phyloP scores from a whole-genome alignment of 2,797 vertebrate species.

The Cyprinella venusta region DNA sequence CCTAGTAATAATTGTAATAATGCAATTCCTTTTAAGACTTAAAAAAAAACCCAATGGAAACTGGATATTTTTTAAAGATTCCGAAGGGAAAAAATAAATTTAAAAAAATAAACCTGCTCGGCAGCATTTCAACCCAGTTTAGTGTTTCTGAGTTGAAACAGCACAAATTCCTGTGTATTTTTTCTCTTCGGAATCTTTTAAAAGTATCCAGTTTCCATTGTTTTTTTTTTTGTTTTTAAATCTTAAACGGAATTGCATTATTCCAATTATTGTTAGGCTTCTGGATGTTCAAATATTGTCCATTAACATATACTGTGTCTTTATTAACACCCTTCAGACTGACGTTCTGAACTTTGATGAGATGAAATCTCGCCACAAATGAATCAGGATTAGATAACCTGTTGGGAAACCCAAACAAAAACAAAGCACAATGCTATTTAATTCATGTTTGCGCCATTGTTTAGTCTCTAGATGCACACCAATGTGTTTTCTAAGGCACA shows the following conservation, averaged over 20 bases:
- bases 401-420: conserved; percentile 16
- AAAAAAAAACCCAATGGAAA: too few relatives aligned
- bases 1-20: too few relatives aligned
- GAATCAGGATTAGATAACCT: conserved; percentile 18
- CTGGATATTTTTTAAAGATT: too few relatives aligned
- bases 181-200: background rate
- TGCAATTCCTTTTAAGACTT: too few relatives aligned
- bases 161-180: background rate
- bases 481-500: too few relatives aligned
- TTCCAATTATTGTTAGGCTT: background rate
- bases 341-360: too few relatives aligned
- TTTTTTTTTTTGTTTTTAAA: background rate
- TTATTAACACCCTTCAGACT: background rate
- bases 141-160: background rate
- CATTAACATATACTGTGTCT: background rate
- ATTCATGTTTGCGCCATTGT: too few relatives aligned
- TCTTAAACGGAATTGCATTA: background rate
- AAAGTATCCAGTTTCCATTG: background rate
- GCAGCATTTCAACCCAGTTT: conserved; percentile 5
- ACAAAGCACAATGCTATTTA: conserved; percentile 11
- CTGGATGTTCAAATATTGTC: too few relatives aligned
- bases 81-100: too few relatives aligned
- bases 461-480: too few relatives aligned
- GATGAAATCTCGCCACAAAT: background rate
- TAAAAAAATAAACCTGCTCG: background rate